Base-by-base conservation (phyloP, 2,888 invertebrate genomes). In the Temnothorax rugatulus region DNA sequence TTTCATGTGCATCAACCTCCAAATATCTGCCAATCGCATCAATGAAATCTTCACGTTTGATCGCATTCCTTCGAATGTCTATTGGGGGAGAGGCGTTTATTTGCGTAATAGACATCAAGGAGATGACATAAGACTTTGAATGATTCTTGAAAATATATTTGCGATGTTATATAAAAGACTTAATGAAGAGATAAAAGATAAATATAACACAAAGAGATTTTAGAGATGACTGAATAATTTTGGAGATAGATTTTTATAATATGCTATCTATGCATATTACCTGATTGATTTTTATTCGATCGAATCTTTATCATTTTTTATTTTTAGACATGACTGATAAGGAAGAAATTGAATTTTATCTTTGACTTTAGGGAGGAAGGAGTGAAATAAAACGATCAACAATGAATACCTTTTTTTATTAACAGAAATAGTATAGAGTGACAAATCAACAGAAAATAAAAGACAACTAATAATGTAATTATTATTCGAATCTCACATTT, bases 301-400 rank as follows among this genome's bases (percentile, higher is more conserved):
- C 11, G 2, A 52, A 47, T 61, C 2, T 15, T 75, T 50, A 18
- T 68, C 9, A 25, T 66, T 38, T 15, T 4, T 50, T 44, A 66
- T 57, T 77, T 44, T 77, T 68, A 54, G 15, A 77, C n/a, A 9
- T 5, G 25, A 47, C 7, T 34, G 66, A 79, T 29, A 57, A 57
- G 21, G 18, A 34, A 41, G 54, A n/a, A 13, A 44, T 44, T 18
- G 38, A 38, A 76, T 76, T 38, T 76, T 52, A 64, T 64, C 50
- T 64, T 63, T 34, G 21, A n/a, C 15, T 75, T 47, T 21, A 9
- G 13, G 21, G 13, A 0, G 25, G 3, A 18, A 29, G 38, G n/a
- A 9, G 8, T 25, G 21, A 66, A 54, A 57, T 68, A 15, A 52
- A 18, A 63, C 1, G 5, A 38, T 71, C 9, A 21, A 38, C 11